Evolutionary conservation across 2,797 vertebrate species (phyloP).

Genomic region (Sarcoramphus papa): DNA sequence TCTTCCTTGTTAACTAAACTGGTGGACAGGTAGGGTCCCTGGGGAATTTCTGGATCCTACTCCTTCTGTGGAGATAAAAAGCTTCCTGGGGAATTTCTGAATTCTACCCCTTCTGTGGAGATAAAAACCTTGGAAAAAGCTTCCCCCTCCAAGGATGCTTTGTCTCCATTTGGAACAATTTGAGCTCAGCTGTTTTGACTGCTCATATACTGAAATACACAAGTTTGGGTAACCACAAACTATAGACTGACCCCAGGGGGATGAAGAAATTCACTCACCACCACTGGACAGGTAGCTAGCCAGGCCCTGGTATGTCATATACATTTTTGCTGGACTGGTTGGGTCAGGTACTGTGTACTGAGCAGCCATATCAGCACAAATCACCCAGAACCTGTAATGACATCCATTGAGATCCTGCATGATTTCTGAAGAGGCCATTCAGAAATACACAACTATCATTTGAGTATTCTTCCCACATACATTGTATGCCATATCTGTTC

Average conservation of each 20-base stretch:
- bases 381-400: constrained; percentile 83
- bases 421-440: background rate
- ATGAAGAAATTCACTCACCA: constrained; percentile 67
- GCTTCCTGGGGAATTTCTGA: no score
- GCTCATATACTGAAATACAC: background rate
- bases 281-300: constrained; percentile 89
- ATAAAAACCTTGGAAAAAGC: background rate
- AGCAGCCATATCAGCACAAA: constrained; percentile 88
- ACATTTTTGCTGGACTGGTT: constrained; percentile 82
- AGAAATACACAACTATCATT: background rate
- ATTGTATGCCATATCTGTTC: background rate
- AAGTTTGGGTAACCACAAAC: background rate
- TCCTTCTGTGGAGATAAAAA: no score
- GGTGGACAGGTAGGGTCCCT: background rate
- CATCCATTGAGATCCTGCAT: background rate
- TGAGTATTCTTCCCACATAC: background rate
- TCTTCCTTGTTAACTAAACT: background rate
- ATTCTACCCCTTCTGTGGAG: background rate
- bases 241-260: background rate
- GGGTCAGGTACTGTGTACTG: constrained; percentile 84
- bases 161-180: background rate
- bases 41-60: background rate
- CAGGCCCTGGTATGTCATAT: constrained; percentile 89
- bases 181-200: background rate
- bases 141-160: background rate